phyloP scores from a whole-genome alignment of 2,797 vertebrate genomes.

The Cygnus olor region DNA sequence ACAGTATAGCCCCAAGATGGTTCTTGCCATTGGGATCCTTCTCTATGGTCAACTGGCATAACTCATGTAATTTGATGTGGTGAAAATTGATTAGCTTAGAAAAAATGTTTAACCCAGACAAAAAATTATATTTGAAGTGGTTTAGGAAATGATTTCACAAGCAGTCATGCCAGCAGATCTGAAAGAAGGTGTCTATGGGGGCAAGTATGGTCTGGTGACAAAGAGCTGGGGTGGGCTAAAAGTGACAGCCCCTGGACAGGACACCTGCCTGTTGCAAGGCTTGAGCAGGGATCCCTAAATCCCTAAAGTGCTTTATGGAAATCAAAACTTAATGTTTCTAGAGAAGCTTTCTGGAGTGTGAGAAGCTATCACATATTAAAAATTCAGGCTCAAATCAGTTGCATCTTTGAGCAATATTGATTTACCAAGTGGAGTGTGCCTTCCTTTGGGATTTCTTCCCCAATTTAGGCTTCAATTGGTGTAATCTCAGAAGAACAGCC shows the following conservation, averaged over 20 bases:
- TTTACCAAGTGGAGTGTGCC: slow-evolving; percentile 19
- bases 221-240: neutral
- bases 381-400: slow-evolving; percentile 32
- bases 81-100: neutral
- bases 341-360: neutral
- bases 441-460: slow-evolving; percentile 43
- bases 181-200: neutral
- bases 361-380: neutral
- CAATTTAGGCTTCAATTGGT: slow-evolving; percentile 60
- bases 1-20: neutral
- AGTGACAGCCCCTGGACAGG: neutral
- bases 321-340: neutral
- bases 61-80: neutral
- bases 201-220: neutral
- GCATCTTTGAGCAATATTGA: slow-evolving; percentile 14
- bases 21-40: neutral
- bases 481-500: slow-evolving; percentile 50
- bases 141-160: neutral
- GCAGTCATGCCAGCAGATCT: neutral
- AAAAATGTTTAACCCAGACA: neutral
- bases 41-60: neutral
- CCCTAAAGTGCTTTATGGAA: neutral
- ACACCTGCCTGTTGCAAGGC: neutral
- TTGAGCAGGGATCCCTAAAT: neutral
- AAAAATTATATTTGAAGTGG: neutral